These are phyloP conservation scores for Patiria pectinifera DNA, from an alignment of 53 echinoderm and acorn worm genomes.

Conservation along the genomic window DNA sequence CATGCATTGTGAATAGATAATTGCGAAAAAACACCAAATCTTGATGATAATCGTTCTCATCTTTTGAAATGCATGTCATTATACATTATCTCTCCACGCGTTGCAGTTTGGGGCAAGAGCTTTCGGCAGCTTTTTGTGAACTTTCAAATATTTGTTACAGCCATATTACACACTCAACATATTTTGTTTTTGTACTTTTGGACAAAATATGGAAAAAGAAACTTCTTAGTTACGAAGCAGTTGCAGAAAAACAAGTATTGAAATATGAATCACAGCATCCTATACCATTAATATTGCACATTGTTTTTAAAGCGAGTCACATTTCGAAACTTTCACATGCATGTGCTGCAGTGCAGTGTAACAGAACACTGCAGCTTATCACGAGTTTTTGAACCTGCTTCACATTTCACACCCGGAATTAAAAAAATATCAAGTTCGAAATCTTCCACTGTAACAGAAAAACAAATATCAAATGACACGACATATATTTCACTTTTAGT, in stretches of 20 bases:
- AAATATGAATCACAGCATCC: neutral
- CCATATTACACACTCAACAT: no score
- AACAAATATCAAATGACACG: neutral
- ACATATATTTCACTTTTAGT: neutral
- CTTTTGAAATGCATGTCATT: no score
- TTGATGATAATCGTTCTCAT: no score
- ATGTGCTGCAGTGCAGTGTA: neutral
- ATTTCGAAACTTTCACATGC: neutral
- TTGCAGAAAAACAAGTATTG: neutral
- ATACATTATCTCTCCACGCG: no score
- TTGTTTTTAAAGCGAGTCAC: neutral
- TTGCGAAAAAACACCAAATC: neutral
- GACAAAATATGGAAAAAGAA: neutral
- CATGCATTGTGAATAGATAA: neutral
- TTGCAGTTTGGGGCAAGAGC: no score
- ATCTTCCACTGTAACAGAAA: neutral
- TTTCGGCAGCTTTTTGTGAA: no score
- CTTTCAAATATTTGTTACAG: no score
- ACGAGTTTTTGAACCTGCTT: neutral
- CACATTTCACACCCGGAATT: neutral
- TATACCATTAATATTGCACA: neutral
- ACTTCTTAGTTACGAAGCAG: no score
- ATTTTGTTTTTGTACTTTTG: neutral
- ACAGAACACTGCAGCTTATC: neutral
- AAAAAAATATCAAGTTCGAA: neutral